Base-by-base conservation (phyloP, 2,797 vertebrate species). In the Garrulus glandarius region DNA sequence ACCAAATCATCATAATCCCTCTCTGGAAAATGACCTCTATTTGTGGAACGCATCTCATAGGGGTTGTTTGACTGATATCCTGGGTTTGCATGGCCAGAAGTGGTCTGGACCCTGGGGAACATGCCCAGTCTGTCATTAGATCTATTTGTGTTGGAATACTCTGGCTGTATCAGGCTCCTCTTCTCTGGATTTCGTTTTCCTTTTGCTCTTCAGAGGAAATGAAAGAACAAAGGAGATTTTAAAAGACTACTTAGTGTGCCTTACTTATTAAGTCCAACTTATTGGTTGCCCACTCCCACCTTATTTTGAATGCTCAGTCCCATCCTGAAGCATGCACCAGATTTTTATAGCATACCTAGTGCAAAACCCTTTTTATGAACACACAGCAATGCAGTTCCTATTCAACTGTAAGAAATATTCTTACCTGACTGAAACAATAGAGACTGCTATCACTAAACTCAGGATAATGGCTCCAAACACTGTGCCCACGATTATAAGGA, bases 401-500 rank as follows among this genome's bases (percentile, higher is more conserved):
- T 76, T 89, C 23, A 76, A 20, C 9, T 32, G 21, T 52, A 47
- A 87, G 49, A 76, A 93, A 81, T 70, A 55, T 27, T 65, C 93
- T 24, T 98, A 98, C 98, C 97, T 98, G 74, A 9, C 2, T 64
- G 63, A 70, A 86, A 89, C 0, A 49, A 94, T 0, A 41, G 95
- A 34, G 34, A 98, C 0, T 6, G 86, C 78, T n/a, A 92, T 88
- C 74, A 87, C 5, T 77, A 98, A 84, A 79, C 14, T 14, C 44
- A 98, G 59, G 44, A 98, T 69, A 52, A 95, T 1, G 34, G 77
- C 37, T 12, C 96, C 98, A 8, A 92, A 10, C 5, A 97, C n/a
- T 37, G 75, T 37, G 36, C 97, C 97, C 87, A 98, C 86, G 13
- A 98, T 96, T 26, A 98, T 97, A 75, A 98, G 96, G 83, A 98